Evolutionary conservation across 2,797 vertebrate genomes (phyloP), one percentile per base, ranked within the genome.

Genomic region (Anguilla megastoma): DNA sequence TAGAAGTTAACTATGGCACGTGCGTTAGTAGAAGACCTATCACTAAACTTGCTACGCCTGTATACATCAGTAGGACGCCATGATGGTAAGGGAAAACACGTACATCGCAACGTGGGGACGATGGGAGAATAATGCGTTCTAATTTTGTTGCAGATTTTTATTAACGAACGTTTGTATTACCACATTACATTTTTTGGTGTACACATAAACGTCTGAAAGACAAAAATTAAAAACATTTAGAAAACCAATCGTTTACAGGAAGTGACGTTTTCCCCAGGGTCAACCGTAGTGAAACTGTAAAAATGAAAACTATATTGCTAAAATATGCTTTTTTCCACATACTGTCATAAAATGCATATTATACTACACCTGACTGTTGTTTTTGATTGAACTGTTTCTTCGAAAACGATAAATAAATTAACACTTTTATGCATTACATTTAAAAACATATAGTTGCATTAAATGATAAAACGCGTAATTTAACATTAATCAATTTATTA

Each of bases 51-150:
- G 24, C 9, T 24, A 21, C 0, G 41, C 7, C 8, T 8, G 18
- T 82, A 21, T n/a, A 9, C 21, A 82, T 82, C 41, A 82, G 79
- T 24, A 50, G 41, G 71, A 27, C 48, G 33, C 74, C 88, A 79
- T 87, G 74, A 83, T 63, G 56, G 86, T 27, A 79, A 83, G 79
- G 79, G 58, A 82, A 66, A 63, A 66, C 45, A 58, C 50, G 60
- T 33, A 14, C 30, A 79, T 79, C 48, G 71, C 14, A 82, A 50
- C 18, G 54, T 56, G 66, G 45, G 86, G 24, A 86, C 41, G 79
- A 52, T 71, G 88, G 88, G 88, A 87, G 18, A 87, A 84, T 27
- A 87, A 87, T 69, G 45, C 45, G 58, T 80, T 63, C 18, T 41
- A 27, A 87, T 83, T 87, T 87, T 30, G 1, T 41, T 18, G 0